phyloP scores from a whole-genome alignment of 2,797 vertebrate genomes.

The Sebastes itinus region DNA sequence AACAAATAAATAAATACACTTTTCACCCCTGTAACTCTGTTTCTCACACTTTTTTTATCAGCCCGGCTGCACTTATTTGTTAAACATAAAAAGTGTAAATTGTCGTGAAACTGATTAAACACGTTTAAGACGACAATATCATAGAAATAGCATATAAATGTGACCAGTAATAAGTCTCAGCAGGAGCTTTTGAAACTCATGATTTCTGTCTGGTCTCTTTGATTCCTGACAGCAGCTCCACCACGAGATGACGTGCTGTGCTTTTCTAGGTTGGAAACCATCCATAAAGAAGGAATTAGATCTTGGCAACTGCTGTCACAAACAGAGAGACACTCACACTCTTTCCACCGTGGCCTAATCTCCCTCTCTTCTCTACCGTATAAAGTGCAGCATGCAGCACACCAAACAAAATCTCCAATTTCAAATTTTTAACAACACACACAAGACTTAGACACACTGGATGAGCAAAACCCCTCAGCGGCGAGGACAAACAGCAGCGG shows the following conservation, averaged over 20 bases:
- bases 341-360: conserved; percentile 30
- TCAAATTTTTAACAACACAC: conserved; percentile 7
- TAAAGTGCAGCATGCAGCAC: conserved; percentile 25
- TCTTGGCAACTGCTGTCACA: conserved; percentile 29
- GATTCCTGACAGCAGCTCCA: conserved; percentile 26
- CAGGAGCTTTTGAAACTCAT: background rate
- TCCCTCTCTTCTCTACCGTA: conserved; percentile 7
- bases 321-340: background rate
- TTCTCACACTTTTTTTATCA: no score
- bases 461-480: conserved; percentile 32
- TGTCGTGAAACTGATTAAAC: no score
- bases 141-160: background rate
- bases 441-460: conserved; percentile 40
- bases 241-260: conserved; percentile 20
- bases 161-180: background rate
- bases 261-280: conserved; percentile 41
- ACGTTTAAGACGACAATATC: no score
- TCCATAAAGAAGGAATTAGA: conserved; percentile 44
- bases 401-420: conserved; percentile 22
- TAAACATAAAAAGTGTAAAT: no score
- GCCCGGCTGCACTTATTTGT: no score
- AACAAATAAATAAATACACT: no score
- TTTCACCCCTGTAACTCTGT: no score
- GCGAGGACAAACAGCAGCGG: conserved; percentile 27
- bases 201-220: conserved; percentile 16